Evolutionary conservation across 1,140 invertebrate species (phyloP), one percentile per base, ranked within the genome.

Genomic region (Sinonovacula constricta): DNA sequence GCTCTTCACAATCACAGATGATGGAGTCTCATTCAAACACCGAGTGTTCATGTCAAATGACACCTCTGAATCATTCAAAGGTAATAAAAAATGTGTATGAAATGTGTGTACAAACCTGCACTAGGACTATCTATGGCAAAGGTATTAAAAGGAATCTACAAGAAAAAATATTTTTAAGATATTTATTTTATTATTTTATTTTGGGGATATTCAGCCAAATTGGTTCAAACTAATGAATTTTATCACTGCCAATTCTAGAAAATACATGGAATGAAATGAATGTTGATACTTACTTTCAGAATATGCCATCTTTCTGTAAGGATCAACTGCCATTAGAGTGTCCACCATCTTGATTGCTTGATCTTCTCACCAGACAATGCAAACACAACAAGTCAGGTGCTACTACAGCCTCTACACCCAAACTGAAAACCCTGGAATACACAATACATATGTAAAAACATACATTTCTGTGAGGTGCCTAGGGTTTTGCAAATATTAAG

Each of bases 281-380:
- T 2, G 18, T 33, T 63, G 30, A n/a, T 3, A 82, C 85, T 85
- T 84, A 89, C 86, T 83, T 39, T 83, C 80, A 31, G 85, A 86
- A 67, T 86, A 88, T 53, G 87, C 87, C 78, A 85, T 86, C 53
- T 82, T 82, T 69, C 84, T 81, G 63, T 87, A 84, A n/a, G 81
- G 82, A 76, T 89, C 88, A 39, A 87, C 69, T 63, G 83, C 49
- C 56, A 85, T 49, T 18, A 86, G 53, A 7, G 82, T 76, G 22
- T 81, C 76, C 69, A 72, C 66, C 65, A 68, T 81, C 33, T 54
- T 82, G 4, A n/a, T n/a, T n/a, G n/a, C n/a, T n/a, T n/a, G n/a
- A n/a, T n/a, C n/a, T n/a, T n/a, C n/a, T n/a, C n/a, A n/a, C n/a
- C n/a, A n/a, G n/a, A n/a, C n/a, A n/a, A n/a, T n/a, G n/a, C n/a